Conservation (phyloP, 2,113 vertebrate species). For the Rhinopithecus roxellana region DNA sequence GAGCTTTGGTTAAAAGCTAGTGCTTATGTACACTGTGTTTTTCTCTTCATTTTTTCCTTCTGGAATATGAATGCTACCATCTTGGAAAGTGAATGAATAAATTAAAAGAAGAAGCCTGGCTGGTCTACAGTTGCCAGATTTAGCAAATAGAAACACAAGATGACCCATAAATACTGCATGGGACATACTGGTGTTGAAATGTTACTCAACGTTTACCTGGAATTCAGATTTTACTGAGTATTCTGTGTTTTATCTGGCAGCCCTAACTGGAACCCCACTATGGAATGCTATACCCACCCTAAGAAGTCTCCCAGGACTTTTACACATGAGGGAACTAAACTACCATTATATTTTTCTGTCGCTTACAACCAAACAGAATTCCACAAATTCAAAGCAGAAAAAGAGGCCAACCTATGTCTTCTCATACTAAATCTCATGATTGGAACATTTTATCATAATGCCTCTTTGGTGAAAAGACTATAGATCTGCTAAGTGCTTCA, state of each 20-base stretch:
- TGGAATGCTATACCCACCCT: background rate
- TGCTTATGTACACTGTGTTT: background rate
- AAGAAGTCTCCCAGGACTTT: background rate
- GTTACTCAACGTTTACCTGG: background rate
- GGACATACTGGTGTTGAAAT: background rate
- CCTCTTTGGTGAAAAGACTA: background rate
- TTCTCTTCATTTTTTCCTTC: background rate
- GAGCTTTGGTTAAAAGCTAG: background rate
- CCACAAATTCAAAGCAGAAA: background rate
- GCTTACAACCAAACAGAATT: background rate
- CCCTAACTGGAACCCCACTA: background rate
- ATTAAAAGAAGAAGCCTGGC: background rate
- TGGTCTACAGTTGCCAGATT: background rate
- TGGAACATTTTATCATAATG: background rate
- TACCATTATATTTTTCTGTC: background rate
- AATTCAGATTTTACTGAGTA: background rate
- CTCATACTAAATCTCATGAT: background rate
- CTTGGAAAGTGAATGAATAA: background rate
- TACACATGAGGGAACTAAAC: background rate
- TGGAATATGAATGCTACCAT: background rate
- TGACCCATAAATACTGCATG: background rate
- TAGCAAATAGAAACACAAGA: background rate
- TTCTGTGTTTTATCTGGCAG: background rate
- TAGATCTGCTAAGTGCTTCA: background rate
- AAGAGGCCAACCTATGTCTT: background rate